Base-by-base conservation (phyloP, 2,888 invertebrate genomes). In the Pterostichus madidus region DNA sequence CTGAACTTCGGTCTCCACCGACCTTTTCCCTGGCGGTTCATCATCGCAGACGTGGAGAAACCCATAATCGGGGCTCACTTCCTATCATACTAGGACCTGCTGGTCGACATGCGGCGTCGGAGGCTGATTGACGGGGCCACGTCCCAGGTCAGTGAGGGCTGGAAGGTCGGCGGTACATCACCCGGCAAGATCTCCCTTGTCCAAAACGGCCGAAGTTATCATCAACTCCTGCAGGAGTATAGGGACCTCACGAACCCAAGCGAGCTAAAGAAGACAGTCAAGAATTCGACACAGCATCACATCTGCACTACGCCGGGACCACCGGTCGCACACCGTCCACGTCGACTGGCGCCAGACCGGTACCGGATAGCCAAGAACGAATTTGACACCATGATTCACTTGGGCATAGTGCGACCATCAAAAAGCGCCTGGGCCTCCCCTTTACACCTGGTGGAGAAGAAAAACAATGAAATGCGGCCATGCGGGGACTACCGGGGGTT, bases 401-500 rank as follows among this genome's bases (percentile, higher is more conserved):
- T 24, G 3, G 3, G 3, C 24, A 24, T 24, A 3, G 3, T 24
- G n/a, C n/a, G n/a, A n/a, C n/a, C n/a, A n/a, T n/a, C n/a, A n/a
- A n/a, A n/a, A n/a, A n/a, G n/a, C n/a, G n/a, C n/a, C n/a, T n/a
- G n/a, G n/a, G n/a, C n/a, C n/a, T n/a, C n/a, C n/a, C 73, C 85
- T n/a, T 84, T 85, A 0, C 87, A 87, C 64, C 78, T 87, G 84
- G 61, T 85, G 83, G 84, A 83, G 15, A 87, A 87, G 73, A 84
- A 85, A 68, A 84, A 85, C 7, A 35, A 76, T 10, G 85, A 83
- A n/a, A 87, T 86, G 87, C 78, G 87, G 84, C 87, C 85, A 85
- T 89, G 89, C 77, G 89, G 89, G 5, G 88, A 85, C 84, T 90
- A 89, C 80, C 83, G 89, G 0, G 15, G 13, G 0, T 84, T 89